phyloP scores from a whole-genome alignment of 2,888 invertebrate species.

The Melipona bicolor region DNA sequence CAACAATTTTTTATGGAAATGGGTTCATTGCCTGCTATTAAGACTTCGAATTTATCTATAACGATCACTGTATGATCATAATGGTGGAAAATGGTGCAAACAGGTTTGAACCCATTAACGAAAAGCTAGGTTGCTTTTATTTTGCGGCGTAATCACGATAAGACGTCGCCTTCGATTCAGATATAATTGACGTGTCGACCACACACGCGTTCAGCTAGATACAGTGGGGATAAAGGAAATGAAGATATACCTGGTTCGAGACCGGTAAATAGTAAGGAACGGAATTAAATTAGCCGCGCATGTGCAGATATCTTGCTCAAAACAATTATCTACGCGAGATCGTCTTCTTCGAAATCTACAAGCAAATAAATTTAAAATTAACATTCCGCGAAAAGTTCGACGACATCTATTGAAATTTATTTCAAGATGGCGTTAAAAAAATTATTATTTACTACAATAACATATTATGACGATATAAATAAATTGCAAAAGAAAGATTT shows the following conservation, averaged over 20 bases:
- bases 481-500: not conserved
- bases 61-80: not conserved
- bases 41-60: not conserved
- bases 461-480: not conserved
- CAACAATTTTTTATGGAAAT: not conserved
- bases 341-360: not conserved
- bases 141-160: conserved; percentile 24
- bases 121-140: conserved; percentile 12
- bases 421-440: not conserved
- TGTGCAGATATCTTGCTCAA: not conserved
- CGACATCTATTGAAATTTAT: not conserved
- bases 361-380: not conserved
- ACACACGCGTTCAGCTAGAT: conserved; percentile 54
- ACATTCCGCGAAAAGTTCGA: not conserved
- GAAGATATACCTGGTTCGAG: conserved; percentile 54
- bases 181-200: conserved; percentile 62
- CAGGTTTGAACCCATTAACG: not conserved
- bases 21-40: not conserved
- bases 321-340: not conserved
- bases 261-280: conserved; percentile 44
- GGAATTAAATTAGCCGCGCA: conserved; percentile 18
- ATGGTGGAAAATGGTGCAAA: not conserved
- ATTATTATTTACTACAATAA: not conserved
- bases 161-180: conserved; percentile 51
- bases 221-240: conserved; percentile 45